phyloP scores from a whole-genome alignment of 2,113 vertebrate species.

The Telmatochromis sp. region DNA sequence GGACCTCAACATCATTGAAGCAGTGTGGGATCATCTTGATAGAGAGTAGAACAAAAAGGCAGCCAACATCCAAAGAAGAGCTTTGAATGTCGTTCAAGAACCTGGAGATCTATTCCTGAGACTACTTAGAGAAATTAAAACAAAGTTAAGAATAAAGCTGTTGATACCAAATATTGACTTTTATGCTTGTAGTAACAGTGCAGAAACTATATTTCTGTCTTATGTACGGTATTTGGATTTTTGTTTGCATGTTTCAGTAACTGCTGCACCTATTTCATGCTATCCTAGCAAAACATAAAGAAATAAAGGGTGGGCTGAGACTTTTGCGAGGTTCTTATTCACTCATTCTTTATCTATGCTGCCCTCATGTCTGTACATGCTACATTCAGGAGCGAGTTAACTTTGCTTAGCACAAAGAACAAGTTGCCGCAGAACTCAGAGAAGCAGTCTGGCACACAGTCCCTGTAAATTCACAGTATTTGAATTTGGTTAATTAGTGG shows the following conservation, averaged over 20 bases:
- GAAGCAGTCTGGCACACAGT: neutral
- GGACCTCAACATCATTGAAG: neutral
- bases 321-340: neutral
- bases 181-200: neutral
- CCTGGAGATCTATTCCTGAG: neutral
- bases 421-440: neutral
- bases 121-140: neutral
- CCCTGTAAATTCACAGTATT: neutral
- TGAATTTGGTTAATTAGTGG: neutral
- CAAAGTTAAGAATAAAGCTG: neutral
- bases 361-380: neutral
- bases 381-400: neutral
- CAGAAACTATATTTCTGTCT: neutral
- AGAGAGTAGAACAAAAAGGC: neutral
- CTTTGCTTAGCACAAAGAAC: neutral
- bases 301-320: neutral
- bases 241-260: neutral
- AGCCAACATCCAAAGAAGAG: neutral
- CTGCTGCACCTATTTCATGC: neutral
- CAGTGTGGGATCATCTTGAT: neutral
- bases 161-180: neutral
- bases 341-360: neutral
- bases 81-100: neutral
- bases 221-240: neutral
- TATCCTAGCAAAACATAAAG: neutral